Percentiles rank a stretch among this genome's conserved stretches.
phyloP scores from a whole-genome alignment of 2,888 invertebrate species.

The Atrina japonica region DNA sequence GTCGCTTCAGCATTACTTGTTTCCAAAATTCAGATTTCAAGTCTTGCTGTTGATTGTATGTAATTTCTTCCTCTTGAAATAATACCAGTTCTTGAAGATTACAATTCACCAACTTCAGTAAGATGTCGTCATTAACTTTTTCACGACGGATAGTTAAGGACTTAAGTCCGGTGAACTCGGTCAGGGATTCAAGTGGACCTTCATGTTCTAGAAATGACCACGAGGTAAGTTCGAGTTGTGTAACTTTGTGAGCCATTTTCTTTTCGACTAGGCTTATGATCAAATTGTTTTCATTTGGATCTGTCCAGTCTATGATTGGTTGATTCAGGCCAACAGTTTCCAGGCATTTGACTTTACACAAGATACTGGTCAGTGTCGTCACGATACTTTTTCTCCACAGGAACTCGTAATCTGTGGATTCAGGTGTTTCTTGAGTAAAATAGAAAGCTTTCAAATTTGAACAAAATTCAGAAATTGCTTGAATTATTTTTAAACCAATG shows the following conservation, averaged over 20 bases:
- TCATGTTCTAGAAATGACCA: conserved; percentile 58
- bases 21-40: conserved; percentile 55
- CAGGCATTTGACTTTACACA: conserved; percentile 46
- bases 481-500: conserved; percentile 52
- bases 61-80: conserved; percentile 62
- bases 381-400: conserved; percentile 52
- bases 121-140: conserved; percentile 57
- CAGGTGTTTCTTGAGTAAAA: conserved; percentile 47
- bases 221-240: conserved; percentile 54
- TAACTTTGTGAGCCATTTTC: conserved; percentile 46
- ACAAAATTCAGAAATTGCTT: conserved; percentile 57
- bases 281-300: conserved; percentile 47
- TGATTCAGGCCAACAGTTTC: conserved; percentile 43
- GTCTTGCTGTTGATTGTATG: conserved; percentile 50
- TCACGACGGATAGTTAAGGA: conserved; percentile 57
- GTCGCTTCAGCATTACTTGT: conserved; percentile 51
- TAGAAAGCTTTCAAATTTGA: conserved; percentile 47
- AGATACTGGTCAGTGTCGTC: conserved; percentile 47
- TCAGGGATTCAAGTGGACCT: conserved; percentile 50
- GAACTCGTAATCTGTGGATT: conserved; percentile 35
- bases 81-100: conserved; percentile 55
- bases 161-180: conserved; percentile 49
- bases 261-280: conserved; percentile 39
- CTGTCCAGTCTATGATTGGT: conserved; percentile 56
- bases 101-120: conserved; percentile 48